phyloP scores from a whole-genome alignment of 35 echinoderm and acorn worm genomes.

The Holothuria glaberrima region DNA sequence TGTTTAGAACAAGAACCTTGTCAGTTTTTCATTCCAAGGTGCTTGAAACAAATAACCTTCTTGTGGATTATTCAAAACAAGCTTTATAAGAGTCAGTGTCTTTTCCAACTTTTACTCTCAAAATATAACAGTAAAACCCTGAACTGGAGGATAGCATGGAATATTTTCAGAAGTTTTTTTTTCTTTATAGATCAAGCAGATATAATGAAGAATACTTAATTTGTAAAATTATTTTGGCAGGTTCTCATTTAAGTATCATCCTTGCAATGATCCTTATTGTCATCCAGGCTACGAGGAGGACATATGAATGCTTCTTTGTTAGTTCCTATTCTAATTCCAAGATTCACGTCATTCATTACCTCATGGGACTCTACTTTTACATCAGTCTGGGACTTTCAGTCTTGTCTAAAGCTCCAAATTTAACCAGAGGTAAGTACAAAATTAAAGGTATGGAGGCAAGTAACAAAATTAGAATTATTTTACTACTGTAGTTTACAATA shows the following conservation, averaged over 20 bases:
- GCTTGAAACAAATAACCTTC: no score
- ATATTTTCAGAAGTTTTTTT: no score
- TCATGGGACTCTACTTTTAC: slow-evolving; percentile 79
- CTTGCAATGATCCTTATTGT: slow-evolving; percentile 68
- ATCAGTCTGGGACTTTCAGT: slow-evolving; percentile 59
- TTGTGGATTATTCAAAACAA: no score
- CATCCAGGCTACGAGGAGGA: slow-evolving; percentile 70
- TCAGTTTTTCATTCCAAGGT: no score
- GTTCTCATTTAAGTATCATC: slow-evolving; percentile 63
- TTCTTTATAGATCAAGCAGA: no score
- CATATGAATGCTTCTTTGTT: slow-evolving; percentile 81
- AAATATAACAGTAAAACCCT: no score
- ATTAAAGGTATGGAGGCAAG: not conserved
- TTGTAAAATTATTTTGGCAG: slow-evolving; percentile 49
- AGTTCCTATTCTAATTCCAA: slow-evolving; percentile 84
- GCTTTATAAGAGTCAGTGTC: no score
- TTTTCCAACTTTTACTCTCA: no score
- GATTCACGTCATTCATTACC: slow-evolving; percentile 88
- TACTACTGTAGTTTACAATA: no score
- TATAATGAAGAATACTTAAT: not conserved
- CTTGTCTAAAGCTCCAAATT: slow-evolving; percentile 80
- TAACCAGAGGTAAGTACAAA: slow-evolving; percentile 51
- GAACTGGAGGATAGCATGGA: no score
- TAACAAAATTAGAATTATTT: no score
- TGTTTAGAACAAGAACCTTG: no score